Evolutionary conservation across 2,113 vertebrate species (phyloP), one percentile per base, ranked within the genome.

Genomic region (Takifugu bimaculatus): DNA sequence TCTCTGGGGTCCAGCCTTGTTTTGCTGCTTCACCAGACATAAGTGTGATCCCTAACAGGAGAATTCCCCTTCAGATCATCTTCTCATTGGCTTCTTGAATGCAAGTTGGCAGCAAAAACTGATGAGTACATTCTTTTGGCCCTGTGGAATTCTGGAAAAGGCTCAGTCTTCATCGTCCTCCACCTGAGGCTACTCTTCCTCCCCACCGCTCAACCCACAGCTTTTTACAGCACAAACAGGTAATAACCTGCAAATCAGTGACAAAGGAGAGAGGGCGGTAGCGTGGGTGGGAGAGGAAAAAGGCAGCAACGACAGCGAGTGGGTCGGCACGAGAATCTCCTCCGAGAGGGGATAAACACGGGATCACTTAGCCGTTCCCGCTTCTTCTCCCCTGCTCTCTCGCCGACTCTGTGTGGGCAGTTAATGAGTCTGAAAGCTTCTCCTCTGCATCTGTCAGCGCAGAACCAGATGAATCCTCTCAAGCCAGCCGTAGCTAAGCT

Each of bases 401-500:
- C 66, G 66, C 70, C 59, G 57, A 63, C 68, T 77, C 57, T 82
- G 84, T 76, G 87, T 87, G 80, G 85, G 87, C 70, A 65, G 86
- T 60, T 87, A 86, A 88, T 87, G 79, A 85, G 84, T 84, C 78
- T 86, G 77, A 82, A 79, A 83, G 84, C 84, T 77, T 83, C 74
- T 69, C 74, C 73, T 72, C 60, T 59, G 72, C 75, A 81, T 81
- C 84, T 80, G 81, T 83, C 80, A 76, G 75, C 68, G 60, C 66
- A 86, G 70, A 70, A 70, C 27, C 44, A 58, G 72, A 73, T 65
- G 70, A 65, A 79, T 52, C 63, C 59, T 79, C 57, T 48, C 50
- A 57, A 68, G 66, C 60, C 63, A 52, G 65, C 63, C 62, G 65
- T 32, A 63, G 56, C 63, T 63, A 59, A 63, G 78, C 58, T 67